Percentiles rank a stretch among this genome's conserved stretches.
phyloP scores from a whole-genome alignment of 2,888 invertebrate species.

The Anticlea derivata region DNA sequence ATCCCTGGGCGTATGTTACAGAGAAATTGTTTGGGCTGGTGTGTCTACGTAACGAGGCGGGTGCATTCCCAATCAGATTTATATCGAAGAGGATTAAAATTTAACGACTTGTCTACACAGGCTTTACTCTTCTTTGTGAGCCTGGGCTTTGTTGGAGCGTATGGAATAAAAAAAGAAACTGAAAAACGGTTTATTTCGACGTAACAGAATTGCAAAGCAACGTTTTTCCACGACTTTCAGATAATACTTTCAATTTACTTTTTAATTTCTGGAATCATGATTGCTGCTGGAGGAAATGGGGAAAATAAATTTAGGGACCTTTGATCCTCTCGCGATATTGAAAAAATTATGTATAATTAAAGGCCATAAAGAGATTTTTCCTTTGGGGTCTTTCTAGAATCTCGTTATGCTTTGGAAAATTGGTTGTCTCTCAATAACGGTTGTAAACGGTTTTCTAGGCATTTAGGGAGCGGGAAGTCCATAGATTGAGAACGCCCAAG shows the following conservation, averaged over 20 bases:
- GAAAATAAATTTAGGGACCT: neutral
- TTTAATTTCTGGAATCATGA: conserved; percentile 10
- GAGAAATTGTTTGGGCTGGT: conserved; percentile 25
- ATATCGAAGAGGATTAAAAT: conserved; percentile 68
- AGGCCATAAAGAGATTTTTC: neutral
- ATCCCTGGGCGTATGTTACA: conserved; percentile 18
- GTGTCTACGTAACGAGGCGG: conserved; percentile 51
- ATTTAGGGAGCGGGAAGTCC: too few relatives aligned
- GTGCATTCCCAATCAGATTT: conserved; percentile 72
- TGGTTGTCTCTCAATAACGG: too few relatives aligned
- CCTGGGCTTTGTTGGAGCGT: conserved; percentile 55
- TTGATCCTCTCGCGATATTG: conserved; percentile 4
- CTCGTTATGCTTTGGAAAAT: too few relatives aligned
- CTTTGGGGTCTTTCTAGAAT: neutral
- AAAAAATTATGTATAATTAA: conserved; percentile 4
- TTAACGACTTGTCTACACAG: conserved; percentile 63
- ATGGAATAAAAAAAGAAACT: conserved; percentile 43
- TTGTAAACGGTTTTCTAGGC: too few relatives aligned
- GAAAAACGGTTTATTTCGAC: conserved; percentile 36
- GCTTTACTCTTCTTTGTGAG: conserved; percentile 57
- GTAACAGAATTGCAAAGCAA: conserved; percentile 19
- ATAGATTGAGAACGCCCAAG: too few relatives aligned
- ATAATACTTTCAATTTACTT: conserved; percentile 12
- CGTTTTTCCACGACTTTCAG: conserved; percentile 14
- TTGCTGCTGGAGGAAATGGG: neutral